A percentile compares a stretch with the other conserved stretches of the same genome.
These are phyloP conservation scores for Aphyosemion australe DNA, from an alignment of 2,113 vertebrate genomes.

Conservation along the genomic window DNA sequence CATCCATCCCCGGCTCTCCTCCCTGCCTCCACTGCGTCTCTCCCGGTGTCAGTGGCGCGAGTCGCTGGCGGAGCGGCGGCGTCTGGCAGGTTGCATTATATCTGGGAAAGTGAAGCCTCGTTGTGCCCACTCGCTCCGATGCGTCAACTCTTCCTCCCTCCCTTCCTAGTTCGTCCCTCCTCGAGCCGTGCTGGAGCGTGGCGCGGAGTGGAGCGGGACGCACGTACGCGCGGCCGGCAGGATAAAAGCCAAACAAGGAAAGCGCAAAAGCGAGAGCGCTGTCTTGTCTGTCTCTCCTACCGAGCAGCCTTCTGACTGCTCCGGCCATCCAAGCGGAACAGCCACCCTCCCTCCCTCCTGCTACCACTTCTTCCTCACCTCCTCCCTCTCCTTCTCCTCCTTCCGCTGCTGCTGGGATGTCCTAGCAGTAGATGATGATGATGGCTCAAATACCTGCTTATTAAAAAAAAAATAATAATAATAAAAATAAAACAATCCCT, in stretches of 20 bases:
- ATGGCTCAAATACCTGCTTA: conserved; percentile 11
- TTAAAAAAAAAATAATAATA: too few species aligned
- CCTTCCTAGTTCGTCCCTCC: neutral
- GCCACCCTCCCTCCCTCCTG: conserved; percentile 34
- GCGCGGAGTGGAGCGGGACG: conserved; percentile 22
- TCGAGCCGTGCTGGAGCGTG: conserved; percentile 17
- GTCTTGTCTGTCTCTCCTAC: conserved; percentile 50
- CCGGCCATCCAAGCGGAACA: conserved; percentile 82
- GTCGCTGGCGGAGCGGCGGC: conserved; percentile 42
- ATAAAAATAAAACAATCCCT: too few species aligned
- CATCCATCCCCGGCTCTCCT: conserved; percentile 37
- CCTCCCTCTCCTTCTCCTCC: conserved; percentile 62
- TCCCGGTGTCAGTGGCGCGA: conserved; percentile 32
- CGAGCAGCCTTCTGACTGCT: conserved; percentile 60
- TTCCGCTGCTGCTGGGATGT: conserved; percentile 53
- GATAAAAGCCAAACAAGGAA: conserved; percentile 8
- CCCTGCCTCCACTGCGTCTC: neutral
- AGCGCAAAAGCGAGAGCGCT: conserved; percentile 15
- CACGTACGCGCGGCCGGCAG: conserved; percentile 16
- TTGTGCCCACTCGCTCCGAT: conserved; percentile 65
- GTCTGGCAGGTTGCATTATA: conserved; percentile 62
- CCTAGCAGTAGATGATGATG: conserved; percentile 14
- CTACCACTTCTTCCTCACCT: conserved; percentile 48
- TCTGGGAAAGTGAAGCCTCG: conserved; percentile 53
- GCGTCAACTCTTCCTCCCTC: conserved; percentile 53